Evolutionary conservation across 2,113 vertebrate genomes (phyloP).

Genomic region (Procapra przewalskii): DNA sequence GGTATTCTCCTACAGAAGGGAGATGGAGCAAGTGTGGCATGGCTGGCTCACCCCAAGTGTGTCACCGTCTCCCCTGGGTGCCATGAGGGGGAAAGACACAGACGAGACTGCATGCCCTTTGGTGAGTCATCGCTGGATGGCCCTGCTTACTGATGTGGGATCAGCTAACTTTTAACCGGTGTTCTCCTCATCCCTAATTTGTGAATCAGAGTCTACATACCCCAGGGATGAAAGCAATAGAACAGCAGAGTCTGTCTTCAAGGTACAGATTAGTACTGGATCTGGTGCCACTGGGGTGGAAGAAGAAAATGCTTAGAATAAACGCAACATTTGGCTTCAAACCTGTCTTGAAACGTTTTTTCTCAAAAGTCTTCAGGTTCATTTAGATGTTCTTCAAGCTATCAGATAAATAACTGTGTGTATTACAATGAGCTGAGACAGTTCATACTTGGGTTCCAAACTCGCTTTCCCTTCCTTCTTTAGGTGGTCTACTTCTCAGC

Average conservation of each 20-base stretch:
- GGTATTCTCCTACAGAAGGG: slow-evolving; percentile 82
- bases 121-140: neutral
- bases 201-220: neutral
- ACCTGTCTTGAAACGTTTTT: neutral
- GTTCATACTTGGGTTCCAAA: neutral
- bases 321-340: neutral
- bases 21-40: slow-evolving; percentile 78
- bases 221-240: neutral
- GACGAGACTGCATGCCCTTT: no score
- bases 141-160: neutral
- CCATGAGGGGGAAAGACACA: neutral
- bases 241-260: neutral
- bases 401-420: neutral
- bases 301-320: neutral
- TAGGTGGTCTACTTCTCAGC: slow-evolving; percentile 84
- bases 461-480: neutral
- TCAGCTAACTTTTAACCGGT: neutral
- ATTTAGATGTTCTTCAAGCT: neutral
- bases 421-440: neutral
- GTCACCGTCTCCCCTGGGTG: neutral
- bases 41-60: slow-evolving; percentile 85
- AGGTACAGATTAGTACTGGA: neutral
- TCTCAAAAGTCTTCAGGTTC: slow-evolving; percentile 7
- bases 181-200: neutral
- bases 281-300: neutral